Evolutionary conservation across 92 coral and sea anemone genomes (phyloP).

Genomic region (Ricordea florida): DNA sequence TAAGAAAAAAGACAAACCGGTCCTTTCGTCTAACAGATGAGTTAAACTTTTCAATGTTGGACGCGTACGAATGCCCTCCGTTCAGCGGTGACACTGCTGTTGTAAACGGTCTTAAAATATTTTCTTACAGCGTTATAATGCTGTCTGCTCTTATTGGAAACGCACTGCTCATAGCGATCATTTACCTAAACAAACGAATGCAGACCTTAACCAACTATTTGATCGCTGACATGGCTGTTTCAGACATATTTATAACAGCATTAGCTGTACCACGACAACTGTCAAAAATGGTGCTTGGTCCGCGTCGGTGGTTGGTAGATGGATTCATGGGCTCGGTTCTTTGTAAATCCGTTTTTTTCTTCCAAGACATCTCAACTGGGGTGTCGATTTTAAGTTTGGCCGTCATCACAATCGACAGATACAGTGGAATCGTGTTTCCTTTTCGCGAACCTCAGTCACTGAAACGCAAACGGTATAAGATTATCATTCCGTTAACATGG

Average conservation of each 20-base stretch:
- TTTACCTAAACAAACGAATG: neutral
- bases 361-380: neutral
- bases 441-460: neutral
- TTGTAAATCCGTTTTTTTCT: neutral
- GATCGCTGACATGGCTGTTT: neutral
- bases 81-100: too few relatives aligned
- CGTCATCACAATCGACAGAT: slow-evolving; percentile 1
- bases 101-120: neutral
- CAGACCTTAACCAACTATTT: neutral
- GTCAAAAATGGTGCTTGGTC: neutral
- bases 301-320: neutral
- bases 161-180: neutral
- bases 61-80: too few relatives aligned
- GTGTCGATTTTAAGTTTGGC: neutral
- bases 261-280: neutral
- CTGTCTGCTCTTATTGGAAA: neutral
- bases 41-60: too few relatives aligned
- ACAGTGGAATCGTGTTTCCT: slow-evolving; percentile 2
- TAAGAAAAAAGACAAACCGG: too few relatives aligned
- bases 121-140: neutral
- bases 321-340: neutral
- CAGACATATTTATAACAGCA: neutral
- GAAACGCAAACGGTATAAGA: neutral
- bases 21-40: too few relatives aligned
- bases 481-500: too few relatives aligned